phyloP scores from a whole-genome alignment of 1,140 invertebrate genomes.

The Musca vetustissima region DNA sequence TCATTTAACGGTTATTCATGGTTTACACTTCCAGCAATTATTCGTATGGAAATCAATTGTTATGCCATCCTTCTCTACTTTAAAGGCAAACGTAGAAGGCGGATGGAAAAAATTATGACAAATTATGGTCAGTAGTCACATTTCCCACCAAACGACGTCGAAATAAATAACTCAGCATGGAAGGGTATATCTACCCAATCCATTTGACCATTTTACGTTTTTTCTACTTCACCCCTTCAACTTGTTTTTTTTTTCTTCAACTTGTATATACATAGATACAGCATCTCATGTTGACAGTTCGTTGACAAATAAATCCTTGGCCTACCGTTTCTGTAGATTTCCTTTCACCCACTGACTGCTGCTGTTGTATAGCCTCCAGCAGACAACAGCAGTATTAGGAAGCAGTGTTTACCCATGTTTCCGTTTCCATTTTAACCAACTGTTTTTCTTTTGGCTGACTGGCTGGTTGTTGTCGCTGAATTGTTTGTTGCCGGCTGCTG shows the following conservation, averaged over 20 bases:
- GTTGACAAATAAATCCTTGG: slow-evolving; percentile 11
- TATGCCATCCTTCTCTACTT: no score
- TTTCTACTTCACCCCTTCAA: not conserved
- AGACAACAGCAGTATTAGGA: no score
- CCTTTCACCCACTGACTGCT: no score
- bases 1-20: no score
- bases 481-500: no score
- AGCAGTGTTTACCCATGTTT: slow-evolving; percentile 2
- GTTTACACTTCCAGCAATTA: no score
- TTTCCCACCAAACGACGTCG: not conserved
- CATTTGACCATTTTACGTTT: not conserved
- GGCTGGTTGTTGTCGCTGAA: no score
- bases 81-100: not conserved
- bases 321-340: no score
- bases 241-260: slow-evolving; percentile 2
- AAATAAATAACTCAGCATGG: not conserved
- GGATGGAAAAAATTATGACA: slow-evolving; percentile 8
- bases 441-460: not conserved
- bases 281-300: slow-evolving; percentile 10
- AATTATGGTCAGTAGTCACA: slow-evolving; percentile 6
- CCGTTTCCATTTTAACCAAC: not conserved
- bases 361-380: no score
- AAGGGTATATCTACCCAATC: not conserved
- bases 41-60: no score
- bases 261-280: no score